Percentiles rank a stretch among this genome's conserved stretches.
Conservation (phyloP, 2,797 vertebrate species). For the Amblyraja radiata region DNA sequence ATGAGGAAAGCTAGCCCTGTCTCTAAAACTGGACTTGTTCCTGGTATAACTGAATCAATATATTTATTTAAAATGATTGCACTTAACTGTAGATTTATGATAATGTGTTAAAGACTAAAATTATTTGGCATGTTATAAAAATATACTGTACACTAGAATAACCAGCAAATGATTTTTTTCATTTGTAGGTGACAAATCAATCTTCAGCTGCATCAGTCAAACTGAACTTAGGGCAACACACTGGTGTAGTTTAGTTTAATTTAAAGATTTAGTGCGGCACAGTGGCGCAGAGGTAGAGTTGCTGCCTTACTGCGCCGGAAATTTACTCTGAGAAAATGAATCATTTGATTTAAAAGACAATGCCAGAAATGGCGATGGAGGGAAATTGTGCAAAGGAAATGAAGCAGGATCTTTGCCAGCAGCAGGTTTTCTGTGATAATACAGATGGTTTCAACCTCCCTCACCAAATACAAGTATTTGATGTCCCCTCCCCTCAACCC, state of each 20-base stretch:
- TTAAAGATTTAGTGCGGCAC: no score
- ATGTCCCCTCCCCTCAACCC: background rate
- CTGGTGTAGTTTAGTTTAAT: no score
- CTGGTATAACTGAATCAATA: no score
- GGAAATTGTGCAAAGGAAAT: background rate
- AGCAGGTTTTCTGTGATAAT: background rate
- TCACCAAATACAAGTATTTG: background rate
- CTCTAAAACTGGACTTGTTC: background rate
- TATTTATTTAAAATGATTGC: no score
- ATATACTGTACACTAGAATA: background rate
- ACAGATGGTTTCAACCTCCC: background rate
- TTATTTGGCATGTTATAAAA: no score
- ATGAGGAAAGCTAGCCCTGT: background rate
- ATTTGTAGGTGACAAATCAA: background rate
- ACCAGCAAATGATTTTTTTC: background rate
- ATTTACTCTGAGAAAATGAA: background rate
- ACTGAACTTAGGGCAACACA: background rate
- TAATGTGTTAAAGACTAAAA: no score
- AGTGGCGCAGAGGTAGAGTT: no score
- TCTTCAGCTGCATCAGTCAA: background rate
- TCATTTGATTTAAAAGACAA: background rate
- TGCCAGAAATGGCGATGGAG: background rate
- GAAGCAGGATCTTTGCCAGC: background rate
- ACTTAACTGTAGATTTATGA: no score
- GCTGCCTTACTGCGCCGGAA: no score